phyloP scores from a whole-genome alignment of 2,797 vertebrate genomes.

The Numenius phaeopus region DNA sequence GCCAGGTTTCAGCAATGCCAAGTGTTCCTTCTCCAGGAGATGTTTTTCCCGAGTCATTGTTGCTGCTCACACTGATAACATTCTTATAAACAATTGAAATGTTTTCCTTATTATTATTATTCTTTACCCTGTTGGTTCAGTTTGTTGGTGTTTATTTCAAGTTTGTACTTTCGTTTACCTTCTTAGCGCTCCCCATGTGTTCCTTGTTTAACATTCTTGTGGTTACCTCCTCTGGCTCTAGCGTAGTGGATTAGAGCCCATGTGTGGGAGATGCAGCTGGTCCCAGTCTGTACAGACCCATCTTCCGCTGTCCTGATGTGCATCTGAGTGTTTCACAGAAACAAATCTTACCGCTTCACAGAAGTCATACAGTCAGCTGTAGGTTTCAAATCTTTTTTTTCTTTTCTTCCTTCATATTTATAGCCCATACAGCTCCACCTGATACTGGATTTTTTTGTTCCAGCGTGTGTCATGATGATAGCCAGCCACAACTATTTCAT shows the following conservation, averaged over 20 bases:
- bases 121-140: neutral
- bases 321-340: neutral
- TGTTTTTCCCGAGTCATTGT: slow-evolving; percentile 38
- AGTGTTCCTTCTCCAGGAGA: slow-evolving; percentile 21
- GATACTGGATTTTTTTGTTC: neutral
- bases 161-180: neutral
- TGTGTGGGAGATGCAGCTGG: neutral
- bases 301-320: neutral
- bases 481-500: neutral
- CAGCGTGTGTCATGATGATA: neutral
- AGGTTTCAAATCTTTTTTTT: neutral
- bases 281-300: neutral
- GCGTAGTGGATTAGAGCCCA: neutral
- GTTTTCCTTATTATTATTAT: neutral
- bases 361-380: neutral
- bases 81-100: slow-evolving; percentile 30
- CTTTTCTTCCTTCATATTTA: neutral
- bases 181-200: neutral
- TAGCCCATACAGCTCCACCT: neutral
- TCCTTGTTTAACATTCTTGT: slow-evolving; percentile 16
- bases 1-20: slow-evolving; percentile 1
- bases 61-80: slow-evolving; percentile 33
- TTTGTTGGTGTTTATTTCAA: slow-evolving; percentile 27
- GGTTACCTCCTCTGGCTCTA: neutral
- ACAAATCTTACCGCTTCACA: neutral